Base-by-base conservation (phyloP, 2,797 vertebrate species). In the Smutsia gigantea region DNA sequence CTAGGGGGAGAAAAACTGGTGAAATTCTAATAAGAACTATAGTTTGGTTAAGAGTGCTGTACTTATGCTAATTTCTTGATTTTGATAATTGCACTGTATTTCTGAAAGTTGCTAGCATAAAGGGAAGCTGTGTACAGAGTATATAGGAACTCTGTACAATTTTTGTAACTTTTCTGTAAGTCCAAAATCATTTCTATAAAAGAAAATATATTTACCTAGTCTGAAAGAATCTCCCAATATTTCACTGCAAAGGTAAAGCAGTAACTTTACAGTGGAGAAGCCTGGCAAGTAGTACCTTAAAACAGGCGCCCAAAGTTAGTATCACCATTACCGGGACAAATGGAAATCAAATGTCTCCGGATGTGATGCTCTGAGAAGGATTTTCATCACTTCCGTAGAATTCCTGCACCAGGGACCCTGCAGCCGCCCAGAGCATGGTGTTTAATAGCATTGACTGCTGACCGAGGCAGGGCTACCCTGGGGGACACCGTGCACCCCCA, bases 11-110 rank as follows among this genome's bases (percentile, higher is more conserved):
- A 31, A 34, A 57, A 25, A 59, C 1, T 17, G 17, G 19, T 68
- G 17, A 42, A 64, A 69, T 82, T 55, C 25, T 57, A 59, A 37
- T 61, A 84, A 66, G 53, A 63, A 51, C 21, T 82, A 19, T n/a
- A 66, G 21, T 39, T 57, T 14, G 87, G 46, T 71, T 90, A 87
- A 92, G 34, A 93, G 18, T 53, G 42, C 25, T 55, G 4, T 14
- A 46, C 5, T 82, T 12, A 71, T 75, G 21, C 74, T 78, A 82
- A 78, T 74, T 74, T 94, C 63, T 12, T 87, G 14, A 89, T 91
- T 86, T 87, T 93, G 19, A 83, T 49, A 85, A 78, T 23, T 86
- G 39, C 4, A 68, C 13, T 95, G n/a, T 55, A 49, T 46, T 94
- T 90, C 57, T 69, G 1, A 79, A 85, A 51, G 9, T 42, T 90